Evolutionary conservation across 92 coral and sea anemone species (phyloP), one percentile per base, ranked within the genome.

Genomic region (Umimayanthus kanabou): DNA sequence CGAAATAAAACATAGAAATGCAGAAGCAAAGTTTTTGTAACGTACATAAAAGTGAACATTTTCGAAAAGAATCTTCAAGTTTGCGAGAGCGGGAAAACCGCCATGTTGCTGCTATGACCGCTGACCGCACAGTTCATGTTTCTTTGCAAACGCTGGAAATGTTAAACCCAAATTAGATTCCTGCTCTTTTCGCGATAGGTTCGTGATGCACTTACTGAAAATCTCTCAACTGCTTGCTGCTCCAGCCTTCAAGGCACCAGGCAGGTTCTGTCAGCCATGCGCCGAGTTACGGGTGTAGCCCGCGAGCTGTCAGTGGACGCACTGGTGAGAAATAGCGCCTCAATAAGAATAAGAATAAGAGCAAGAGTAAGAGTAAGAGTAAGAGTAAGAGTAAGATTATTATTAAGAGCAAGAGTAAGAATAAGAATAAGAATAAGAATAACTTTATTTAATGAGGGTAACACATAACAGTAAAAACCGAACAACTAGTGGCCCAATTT

Each of bases 221-320:
- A 83, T 26, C 76, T 83, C 23, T 70, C 78, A 25, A 72, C 15
- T 70, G 74, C 42, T 18, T 83, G 87, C 67, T 83, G 87, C 42
- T 70, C 87, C 39, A 70, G 87, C 39, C 78, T 83, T 4, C 87
- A 70, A 16, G 87, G 87, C 2, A 71, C 58, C 78, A 83, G 37
- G 47, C 87, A 83, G 40, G 77, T 83, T 28, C 78, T 83, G 55
- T 65, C 55, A n/a, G 77, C 66, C 37, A 67, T 43, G 61, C 77
- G 37, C 64, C 42, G 87, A 14, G 87, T 83, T 47, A 83, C 74
- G 9, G 40, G 74, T 28, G 57, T 30, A 50, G 58, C 77, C 43
- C 57, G 30, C 39, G 87, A 83, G 50, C 45, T 83, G 18, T 83
- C 87, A 39, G 87, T 43, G 25, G 66, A 69, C 25, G 78, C 87